Conservation (phyloP, 1,140 invertebrate genomes). For the Aphelinus certus region DNA sequence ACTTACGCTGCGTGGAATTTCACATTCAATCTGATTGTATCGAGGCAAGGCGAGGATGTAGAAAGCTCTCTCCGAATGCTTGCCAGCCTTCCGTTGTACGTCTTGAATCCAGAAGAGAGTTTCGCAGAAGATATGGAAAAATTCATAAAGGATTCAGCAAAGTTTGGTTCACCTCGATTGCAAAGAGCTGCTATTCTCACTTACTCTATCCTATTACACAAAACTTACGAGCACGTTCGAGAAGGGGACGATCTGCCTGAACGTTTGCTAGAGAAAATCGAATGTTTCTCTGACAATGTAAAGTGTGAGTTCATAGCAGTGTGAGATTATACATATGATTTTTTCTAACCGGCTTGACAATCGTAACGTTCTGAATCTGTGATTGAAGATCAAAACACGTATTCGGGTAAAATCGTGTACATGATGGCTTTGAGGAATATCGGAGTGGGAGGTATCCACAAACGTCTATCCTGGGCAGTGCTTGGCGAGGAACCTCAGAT, state of each 20-base stretch:
- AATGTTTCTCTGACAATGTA: constrained; percentile 48
- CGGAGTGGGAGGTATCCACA: constrained; percentile 42
- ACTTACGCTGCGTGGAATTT: constrained; percentile 56
- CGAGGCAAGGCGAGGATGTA: constrained; percentile 48
- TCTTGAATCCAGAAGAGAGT: constrained; percentile 52
- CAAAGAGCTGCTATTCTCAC: constrained; percentile 51
- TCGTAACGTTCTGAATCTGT: no score
- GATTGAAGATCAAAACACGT: constrained; percentile 46
- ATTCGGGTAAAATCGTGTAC: constrained; percentile 51
- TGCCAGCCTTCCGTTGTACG: constrained; percentile 54
- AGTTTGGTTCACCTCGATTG: no score
- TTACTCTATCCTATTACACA: constrained; percentile 58
- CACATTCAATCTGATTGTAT: constrained; percentile 53
- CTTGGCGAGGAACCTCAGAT: constrained; percentile 35
- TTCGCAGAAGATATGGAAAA: constrained; percentile 55
- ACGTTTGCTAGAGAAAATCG: constrained; percentile 42
- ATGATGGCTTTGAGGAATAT: constrained; percentile 55
- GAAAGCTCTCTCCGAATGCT: constrained; percentile 51
- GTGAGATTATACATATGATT: no score
- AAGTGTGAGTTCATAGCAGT: constrained; percentile 44
- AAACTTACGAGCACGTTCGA: constrained; percentile 46
- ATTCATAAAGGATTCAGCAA: no score
- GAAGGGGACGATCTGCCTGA: background rate
- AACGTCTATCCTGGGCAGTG: constrained; percentile 49
- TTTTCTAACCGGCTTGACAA: no score